Base-by-base conservation (phyloP, 2,113 vertebrate species). In the Ibidorhyncha struthersii region DNA sequence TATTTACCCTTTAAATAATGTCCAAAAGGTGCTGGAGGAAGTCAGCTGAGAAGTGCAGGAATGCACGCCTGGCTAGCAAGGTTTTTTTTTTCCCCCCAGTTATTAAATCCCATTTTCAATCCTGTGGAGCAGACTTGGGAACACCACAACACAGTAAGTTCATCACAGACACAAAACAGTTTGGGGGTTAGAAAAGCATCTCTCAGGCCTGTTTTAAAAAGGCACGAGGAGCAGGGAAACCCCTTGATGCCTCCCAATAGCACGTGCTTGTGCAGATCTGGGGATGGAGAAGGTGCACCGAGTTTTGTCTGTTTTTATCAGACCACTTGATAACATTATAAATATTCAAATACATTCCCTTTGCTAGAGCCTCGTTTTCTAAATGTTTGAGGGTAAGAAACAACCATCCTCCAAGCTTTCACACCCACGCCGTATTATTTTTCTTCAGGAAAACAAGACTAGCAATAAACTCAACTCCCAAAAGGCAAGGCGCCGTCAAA, bases 381-480 rank as follows among this genome's bases (percentile, higher is more conserved):
- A 69, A 63, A 70, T 0, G 1, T 69, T 14, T 32, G 12, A 89
- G 55, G 18, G 12, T 6, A 59, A 81, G 73, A 40, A 85, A 63
- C 8, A 65, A 40, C 67, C 67, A 25, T 36, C 18, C 59, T 69
- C 10, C 27, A 52, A 50, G 62, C 16, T 49, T 70, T 82, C 41
- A 79, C 91, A 49, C 66, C 58, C 77, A 67, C 8, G 1, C 18
- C 0, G 1, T 19, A 66, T 11, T 62, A 40, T 49, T 81, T 81
- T 71, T 56, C 23, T 1, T 12, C 53, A 47, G 50, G 43, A 83
- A 80, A 95, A 69, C 34, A 22, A 73, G n/a, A 40, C n/a, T 8
- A 87, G 65, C n/a, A 74, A 87, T 20, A 74, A 93, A 82, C 73
- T n/a, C 89, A n/a, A 55, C 58, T 90, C 93, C 70, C 82, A n/a